Percentiles rank a stretch among this genome's conserved stretches.
These are phyloP conservation scores for Drosophila murphyi DNA, from an alignment of 1,140 invertebrate species.

Conservation along the genomic window DNA sequence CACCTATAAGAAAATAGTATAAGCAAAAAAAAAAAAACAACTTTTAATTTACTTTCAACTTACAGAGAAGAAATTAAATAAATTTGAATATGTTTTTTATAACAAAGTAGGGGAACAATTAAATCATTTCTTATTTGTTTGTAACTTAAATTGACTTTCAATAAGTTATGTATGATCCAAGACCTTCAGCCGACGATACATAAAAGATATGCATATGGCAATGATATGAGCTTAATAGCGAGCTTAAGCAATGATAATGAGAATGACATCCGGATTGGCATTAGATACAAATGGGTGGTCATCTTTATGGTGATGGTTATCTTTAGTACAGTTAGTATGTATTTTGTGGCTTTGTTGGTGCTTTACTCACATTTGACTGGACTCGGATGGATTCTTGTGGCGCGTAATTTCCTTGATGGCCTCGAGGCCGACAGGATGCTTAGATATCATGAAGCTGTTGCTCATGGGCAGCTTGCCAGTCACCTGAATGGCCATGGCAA, in stretches of 20 bases:
- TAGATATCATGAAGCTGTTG: slow-evolving; percentile 82
- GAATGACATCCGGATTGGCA: background rate
- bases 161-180: too few relatives aligned
- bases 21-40: too few relatives aligned
- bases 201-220: too few relatives aligned
- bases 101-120: too few relatives aligned
- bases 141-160: too few relatives aligned
- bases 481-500: slow-evolving; percentile 39
- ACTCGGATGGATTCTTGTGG: slow-evolving; percentile 83
- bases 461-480: slow-evolving; percentile 66
- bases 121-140: too few relatives aligned
- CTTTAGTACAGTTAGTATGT: background rate
- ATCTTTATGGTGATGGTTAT: background rate
- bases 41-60: too few relatives aligned
- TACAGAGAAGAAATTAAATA: too few relatives aligned
- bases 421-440: slow-evolving; percentile 83
- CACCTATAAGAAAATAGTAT: too few relatives aligned
- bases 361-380: slow-evolving; percentile 83
- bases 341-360: slow-evolving; percentile 1
- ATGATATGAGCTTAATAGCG: background rate
- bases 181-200: too few relatives aligned
- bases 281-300: slow-evolving; percentile 20
- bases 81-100: too few relatives aligned
- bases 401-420: slow-evolving; percentile 84
- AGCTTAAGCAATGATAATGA: slow-evolving; percentile 2